A percentile compares a stretch with the other conserved stretches of the same genome.
phyloP scores from a whole-genome alignment of 2,113 vertebrate genomes.

The Sakesphorus luctuosus region DNA sequence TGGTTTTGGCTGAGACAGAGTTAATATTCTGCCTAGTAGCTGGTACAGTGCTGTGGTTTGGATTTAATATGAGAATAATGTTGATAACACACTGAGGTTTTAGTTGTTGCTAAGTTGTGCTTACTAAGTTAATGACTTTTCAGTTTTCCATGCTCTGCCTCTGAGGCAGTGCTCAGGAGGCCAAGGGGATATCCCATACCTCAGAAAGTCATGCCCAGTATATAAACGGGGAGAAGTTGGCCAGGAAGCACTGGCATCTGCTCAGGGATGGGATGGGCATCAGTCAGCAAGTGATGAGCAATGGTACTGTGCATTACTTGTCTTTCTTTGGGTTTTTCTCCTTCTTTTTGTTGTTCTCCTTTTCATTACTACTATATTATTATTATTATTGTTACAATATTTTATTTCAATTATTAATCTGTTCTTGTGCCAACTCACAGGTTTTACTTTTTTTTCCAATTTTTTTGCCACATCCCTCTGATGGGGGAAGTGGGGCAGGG shows the following conservation, averaged over 20 bases:
- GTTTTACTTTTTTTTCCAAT: not conserved
- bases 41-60: not conserved
- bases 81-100: not conserved
- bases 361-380: not conserved
- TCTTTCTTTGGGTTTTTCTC: not conserved
- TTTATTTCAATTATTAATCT: not conserved
- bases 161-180: not conserved
- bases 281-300: not conserved
- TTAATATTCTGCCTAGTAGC: not conserved
- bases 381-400: too few relatives aligned
- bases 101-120: not conserved
- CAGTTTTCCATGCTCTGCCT: not conserved
- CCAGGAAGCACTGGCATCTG: not conserved
- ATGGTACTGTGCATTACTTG: not conserved
- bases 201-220: not conserved
- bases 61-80: too few relatives aligned
- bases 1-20: accelerated
- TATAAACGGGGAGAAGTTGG: not conserved
- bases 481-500: not conserved
- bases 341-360: not conserved
- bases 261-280: not conserved
- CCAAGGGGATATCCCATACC: too few relatives aligned
- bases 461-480: not conserved
- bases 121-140: not conserved
- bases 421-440: not conserved